Evolutionary conservation across 1,140 invertebrate species (phyloP).

Genomic region (Dinoponera quadriceps): DNA sequence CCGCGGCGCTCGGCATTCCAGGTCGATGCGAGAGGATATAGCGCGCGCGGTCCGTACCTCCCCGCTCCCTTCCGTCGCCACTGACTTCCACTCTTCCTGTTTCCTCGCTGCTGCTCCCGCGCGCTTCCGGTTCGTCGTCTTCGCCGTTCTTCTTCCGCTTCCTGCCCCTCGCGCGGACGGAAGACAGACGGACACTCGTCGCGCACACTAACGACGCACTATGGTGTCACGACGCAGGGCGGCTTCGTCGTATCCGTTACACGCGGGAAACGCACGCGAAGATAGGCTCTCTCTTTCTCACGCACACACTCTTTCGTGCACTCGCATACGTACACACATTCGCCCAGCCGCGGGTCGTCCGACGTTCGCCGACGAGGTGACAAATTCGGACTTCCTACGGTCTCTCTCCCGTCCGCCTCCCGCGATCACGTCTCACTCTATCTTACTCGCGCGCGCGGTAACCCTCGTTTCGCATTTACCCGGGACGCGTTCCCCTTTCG

Average conservation of each 20-base stretch:
- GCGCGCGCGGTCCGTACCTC: neutral
- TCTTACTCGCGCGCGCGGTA: constrained; percentile 27
- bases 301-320: no score
- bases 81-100: constrained; percentile 19
- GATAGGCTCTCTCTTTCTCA: neutral
- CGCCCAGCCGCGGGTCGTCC: constrained; percentile 28
- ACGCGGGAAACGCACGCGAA: neutral
- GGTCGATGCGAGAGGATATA: constrained; percentile 64
- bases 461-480: constrained; percentile 25
- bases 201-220: constrained; percentile 30
- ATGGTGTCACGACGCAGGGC: neutral
- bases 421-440: neutral
- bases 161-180: neutral
- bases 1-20: constrained; percentile 63
- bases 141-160: constrained; percentile 40
- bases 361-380: constrained; percentile 37
- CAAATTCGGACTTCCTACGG: constrained; percentile 54
- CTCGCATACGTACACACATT: constrained; percentile 68
- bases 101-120: neutral
- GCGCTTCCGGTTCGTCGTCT: neutral
- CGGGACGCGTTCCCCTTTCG: constrained; percentile 1
- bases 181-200: neutral
- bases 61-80: neutral
- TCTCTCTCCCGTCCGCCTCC: constrained; percentile 39
- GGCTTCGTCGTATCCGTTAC: neutral